These are phyloP conservation scores for Seriola dumerili DNA, from an alignment of 2,113 vertebrate species.

Conservation along the genomic window DNA sequence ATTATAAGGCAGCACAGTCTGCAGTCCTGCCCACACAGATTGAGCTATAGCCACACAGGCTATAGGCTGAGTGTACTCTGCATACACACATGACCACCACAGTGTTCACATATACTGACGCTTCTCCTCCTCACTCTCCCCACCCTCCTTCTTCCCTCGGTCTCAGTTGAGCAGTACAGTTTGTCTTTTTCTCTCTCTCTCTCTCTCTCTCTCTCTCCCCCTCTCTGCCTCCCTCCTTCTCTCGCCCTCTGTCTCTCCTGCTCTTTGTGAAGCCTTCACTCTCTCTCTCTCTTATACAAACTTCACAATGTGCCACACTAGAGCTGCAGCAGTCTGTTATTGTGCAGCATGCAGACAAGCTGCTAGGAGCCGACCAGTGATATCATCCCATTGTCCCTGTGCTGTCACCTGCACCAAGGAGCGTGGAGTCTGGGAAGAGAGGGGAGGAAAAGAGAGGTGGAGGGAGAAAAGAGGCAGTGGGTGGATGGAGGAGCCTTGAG, in stretches of 20 bases:
- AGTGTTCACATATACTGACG: constrained; percentile 16
- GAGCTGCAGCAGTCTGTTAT: constrained; percentile 62
- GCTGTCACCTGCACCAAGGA: constrained; percentile 78
- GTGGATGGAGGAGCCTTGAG: constrained; percentile 17
- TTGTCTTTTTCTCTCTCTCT: constrained; percentile 7
- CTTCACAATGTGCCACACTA: constrained; percentile 62
- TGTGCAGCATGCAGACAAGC: constrained; percentile 63
- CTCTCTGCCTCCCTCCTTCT: constrained; percentile 8
- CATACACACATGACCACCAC: constrained; percentile 35
- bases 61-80: constrained; percentile 13
- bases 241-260: constrained; percentile 3
- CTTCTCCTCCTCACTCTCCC: not conserved
- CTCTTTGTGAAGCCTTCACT: constrained; percentile 11
- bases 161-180: constrained; percentile 28
- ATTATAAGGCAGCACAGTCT: constrained; percentile 75
- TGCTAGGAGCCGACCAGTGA: constrained; percentile 51
- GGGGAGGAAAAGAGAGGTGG: constrained; percentile 31
- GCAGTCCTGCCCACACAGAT: constrained; percentile 61
- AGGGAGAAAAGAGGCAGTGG: constrained; percentile 30
- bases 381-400: constrained; percentile 77
- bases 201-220: not conserved
- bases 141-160: not conserved
- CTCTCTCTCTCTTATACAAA: constrained; percentile 13
- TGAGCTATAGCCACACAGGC: constrained; percentile 36
- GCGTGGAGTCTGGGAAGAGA: constrained; percentile 44